Conservation (phyloP, 1,140 invertebrate genomes). For the Ruditapes philippinarum region DNA sequence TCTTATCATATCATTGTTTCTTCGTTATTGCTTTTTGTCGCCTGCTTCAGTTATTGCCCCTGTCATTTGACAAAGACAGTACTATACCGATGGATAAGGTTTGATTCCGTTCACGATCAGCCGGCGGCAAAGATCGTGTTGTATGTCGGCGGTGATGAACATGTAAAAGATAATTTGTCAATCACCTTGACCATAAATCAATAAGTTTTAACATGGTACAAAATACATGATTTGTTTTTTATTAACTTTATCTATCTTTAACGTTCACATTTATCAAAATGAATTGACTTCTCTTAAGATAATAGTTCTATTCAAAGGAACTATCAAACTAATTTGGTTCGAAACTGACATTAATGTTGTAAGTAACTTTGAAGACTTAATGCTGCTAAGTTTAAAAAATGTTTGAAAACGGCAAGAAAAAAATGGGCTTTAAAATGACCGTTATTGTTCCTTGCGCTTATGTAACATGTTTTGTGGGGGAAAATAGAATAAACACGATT, state of each 20-base stretch:
- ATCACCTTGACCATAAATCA: constrained; percentile 59
- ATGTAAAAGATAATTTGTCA: constrained; percentile 47
- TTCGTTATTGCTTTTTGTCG: too few species aligned
- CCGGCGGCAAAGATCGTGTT: not conserved
- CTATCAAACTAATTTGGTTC: too few species aligned
- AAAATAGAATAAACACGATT: too few species aligned
- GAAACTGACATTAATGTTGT: too few species aligned
- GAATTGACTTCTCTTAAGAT: constrained; percentile 42
- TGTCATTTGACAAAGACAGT: too few species aligned
- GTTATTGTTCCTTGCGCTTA: too few species aligned
- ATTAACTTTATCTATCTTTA: constrained; percentile 13
- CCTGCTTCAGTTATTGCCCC: too few species aligned
- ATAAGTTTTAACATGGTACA: constrained; percentile 22
- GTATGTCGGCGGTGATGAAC: not conserved
- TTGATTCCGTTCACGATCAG: not conserved
- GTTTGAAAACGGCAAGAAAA: constrained; percentile 50
- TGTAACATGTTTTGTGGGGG: too few species aligned
- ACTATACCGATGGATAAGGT: too few species aligned
- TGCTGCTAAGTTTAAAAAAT: too few species aligned
- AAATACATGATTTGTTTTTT: constrained; percentile 31
- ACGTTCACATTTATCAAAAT: constrained; percentile 59
- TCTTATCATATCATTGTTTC: too few species aligned
- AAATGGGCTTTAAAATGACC: constrained; percentile 41
- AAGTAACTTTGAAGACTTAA: too few species aligned
- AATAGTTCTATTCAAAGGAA: constrained; percentile 12